Percentiles rank a stretch among this genome's conserved stretches.
phyloP scores from a whole-genome alignment of 2,113 vertebrate species.

The Procavia capensis region DNA sequence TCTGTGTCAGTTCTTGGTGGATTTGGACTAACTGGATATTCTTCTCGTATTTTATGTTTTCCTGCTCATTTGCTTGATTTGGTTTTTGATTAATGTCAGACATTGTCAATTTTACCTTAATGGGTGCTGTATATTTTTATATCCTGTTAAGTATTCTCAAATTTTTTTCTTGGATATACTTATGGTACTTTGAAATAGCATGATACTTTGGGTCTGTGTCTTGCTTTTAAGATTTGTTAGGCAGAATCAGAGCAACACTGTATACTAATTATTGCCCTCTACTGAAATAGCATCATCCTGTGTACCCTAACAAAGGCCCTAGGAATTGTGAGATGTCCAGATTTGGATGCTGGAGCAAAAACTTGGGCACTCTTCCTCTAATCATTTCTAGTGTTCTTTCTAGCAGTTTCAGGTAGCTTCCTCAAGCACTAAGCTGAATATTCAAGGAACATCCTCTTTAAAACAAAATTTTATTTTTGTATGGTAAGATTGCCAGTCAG shows the following conservation, averaged over 20 bases:
- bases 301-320: background rate
- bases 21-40: background rate
- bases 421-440: background rate
- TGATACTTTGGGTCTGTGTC: background rate
- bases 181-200: background rate
- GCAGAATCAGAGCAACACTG: background rate
- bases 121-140: background rate
- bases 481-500: background rate
- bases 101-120: background rate
- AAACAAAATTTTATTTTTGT: background rate
- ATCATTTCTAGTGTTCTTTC: background rate
- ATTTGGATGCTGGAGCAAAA: background rate
- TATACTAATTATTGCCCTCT: background rate
- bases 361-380: background rate
- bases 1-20: background rate
- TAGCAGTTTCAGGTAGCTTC: background rate
- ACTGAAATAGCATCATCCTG: background rate
- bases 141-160: background rate
- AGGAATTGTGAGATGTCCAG: background rate
- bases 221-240: background rate
- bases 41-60: background rate
- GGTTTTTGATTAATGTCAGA: background rate
- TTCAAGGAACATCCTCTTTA: background rate
- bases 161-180: background rate
- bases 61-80: background rate